Evolutionary conservation across 2,113 vertebrate species (phyloP), one percentile per base, ranked within the genome.

Genomic region (Hylia prasina): DNA sequence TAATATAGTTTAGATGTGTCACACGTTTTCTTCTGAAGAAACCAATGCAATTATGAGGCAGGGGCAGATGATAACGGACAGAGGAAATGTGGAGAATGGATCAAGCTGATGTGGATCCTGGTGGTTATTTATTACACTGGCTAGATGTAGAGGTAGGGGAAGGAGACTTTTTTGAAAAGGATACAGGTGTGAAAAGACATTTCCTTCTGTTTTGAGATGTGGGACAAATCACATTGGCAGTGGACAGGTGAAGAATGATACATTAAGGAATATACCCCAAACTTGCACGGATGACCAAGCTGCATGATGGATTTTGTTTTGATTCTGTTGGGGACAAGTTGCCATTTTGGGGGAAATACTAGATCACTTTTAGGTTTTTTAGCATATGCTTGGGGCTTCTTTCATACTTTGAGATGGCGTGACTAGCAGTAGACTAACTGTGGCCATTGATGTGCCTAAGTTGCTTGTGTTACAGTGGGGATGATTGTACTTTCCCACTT

Each of bases 201-300:
- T 86, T 72, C 14, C 27, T 86, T 69, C 50, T 63, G 10, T 83
- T 90, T 78, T 78, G 40, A 47, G n/a, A 15, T 51, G 12, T 79
- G 42, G 7, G 44, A 31, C 19, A 82, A 82, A 56, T 56, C 53
- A 15, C 8, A 2, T 14, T 60, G 81, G 13, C 39, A 60, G 19
- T 22, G 40, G 22, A 51, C 31, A 28, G 25, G 39, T 0, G 0
- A 80, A 53, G 22, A 40, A 42, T 40, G 8, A 13, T 57, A 19
- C 0, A 2, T 31, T 48, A 70, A 72, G 25, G 53, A 71, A 31
- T 51, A 75, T 56, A 72, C 3, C 5, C 8, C 9, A 11, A 60
- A 65, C 21, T 45, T 94, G 44, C 24, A 58, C 0, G 0, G 48
- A 40, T 85, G 44, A 47, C 77, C 39, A 71, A 71, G 13, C 68